Evolutionary conservation across 2,113 vertebrate species (phyloP), one percentile per base, ranked within the genome.

Genomic region (Columbina picui): DNA sequence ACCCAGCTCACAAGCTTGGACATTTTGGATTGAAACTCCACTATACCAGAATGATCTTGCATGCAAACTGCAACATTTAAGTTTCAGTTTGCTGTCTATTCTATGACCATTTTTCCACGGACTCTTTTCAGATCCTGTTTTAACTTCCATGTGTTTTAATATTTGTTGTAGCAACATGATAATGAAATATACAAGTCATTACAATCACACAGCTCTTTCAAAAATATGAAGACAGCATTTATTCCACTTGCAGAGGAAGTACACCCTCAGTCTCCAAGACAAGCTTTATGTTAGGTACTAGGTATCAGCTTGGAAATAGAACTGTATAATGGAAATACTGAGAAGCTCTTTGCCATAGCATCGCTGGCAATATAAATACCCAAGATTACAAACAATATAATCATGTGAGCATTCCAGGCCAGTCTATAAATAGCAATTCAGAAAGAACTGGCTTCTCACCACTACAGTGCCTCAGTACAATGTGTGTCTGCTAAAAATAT

Each of bases 301-400:
- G 65, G 64, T 74, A 61, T 36, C 3, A 12, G 67, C 68, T 34
- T 87, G 67, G 89, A 93, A 83, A 89, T 6, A 71, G 49, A 93
- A 83, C 0, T 81, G 53, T 56, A 83, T 27, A 68, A 92, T 52
- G 86, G 90, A 97, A 97, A 97, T 38, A 77, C 30, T 86, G 84
- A 96, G 78, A 60, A 84, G 75, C 47, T 94, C 80, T 93, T 92
- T 78, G 77, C 94, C 74, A 85, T 56, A 89, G 92, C 87, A 92
- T 68, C 9, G 2, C 65, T 69, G 84, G 91, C 41, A 89, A 91
- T 87, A 87, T 73, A 97, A 97, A 96, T 68, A 97, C 93, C 38
- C 43, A 88, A 76, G 76, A 94, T 43, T 82, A 94, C 92, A 94
- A 95, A 98, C 86, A 95, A 17, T 88, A 94, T 79, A 30, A 89